phyloP scores from a whole-genome alignment of 2,797 vertebrate species.

The Ambastaia sidthimunki region DNA sequence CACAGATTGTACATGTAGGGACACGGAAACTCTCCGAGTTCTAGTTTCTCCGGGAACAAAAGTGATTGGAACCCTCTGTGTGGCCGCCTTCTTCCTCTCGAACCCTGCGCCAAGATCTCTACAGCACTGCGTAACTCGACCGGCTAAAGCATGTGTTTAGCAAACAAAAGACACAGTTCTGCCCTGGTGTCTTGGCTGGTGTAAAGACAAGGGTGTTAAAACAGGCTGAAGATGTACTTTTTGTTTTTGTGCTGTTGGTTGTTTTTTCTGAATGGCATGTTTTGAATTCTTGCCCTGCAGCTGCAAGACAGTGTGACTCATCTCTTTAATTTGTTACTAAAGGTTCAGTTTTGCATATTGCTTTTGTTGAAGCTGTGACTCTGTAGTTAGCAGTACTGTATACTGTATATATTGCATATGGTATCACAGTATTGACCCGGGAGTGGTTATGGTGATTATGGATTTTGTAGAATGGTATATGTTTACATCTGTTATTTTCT shows the following conservation, averaged over 20 bases:
- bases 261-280: constrained; percentile 39
- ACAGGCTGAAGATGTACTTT: constrained; percentile 37
- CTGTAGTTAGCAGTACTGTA: background rate
- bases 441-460: constrained; percentile 9
- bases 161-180: constrained; percentile 59
- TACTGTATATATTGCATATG: background rate
- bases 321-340: constrained; percentile 17
- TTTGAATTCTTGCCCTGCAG: constrained; percentile 49
- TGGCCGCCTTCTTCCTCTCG: constrained; percentile 52
- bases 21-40: constrained; percentile 59
- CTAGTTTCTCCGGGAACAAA: constrained; percentile 61
- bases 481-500: constrained; percentile 30
- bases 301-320: constrained; percentile 24
- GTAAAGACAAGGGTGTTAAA: constrained; percentile 51
- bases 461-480: background rate
- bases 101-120: constrained; percentile 53
- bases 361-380: background rate
- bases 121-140: constrained; percentile 57
- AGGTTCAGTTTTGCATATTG: constrained; percentile 25
- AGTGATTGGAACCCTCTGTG: constrained; percentile 60
- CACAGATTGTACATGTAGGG: constrained; percentile 66
- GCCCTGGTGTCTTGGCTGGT: constrained; percentile 56
- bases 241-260: constrained; percentile 16
- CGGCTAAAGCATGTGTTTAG: constrained; percentile 61
- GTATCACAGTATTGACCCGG: background rate